Evolutionary conservation across 2,888 invertebrate species (phyloP).

Genomic region (Tryphoninae sp.): DNA sequence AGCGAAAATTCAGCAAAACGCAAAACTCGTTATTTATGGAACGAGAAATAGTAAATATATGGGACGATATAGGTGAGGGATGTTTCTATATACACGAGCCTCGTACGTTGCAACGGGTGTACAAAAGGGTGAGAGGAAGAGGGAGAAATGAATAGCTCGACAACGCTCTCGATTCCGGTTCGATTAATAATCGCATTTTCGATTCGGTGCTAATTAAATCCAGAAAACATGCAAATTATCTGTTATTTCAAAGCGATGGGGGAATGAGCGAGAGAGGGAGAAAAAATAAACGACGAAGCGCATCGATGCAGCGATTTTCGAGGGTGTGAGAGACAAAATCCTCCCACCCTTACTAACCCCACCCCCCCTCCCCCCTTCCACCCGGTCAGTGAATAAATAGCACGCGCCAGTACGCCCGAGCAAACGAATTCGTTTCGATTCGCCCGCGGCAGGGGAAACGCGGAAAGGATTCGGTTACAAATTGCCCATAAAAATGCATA

Average conservation of each 20-base stretch:
- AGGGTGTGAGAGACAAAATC: constrained; percentile 40
- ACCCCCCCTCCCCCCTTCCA: neutral
- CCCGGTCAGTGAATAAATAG: constrained; percentile 49
- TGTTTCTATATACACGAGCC: neutral
- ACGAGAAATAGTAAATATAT: constrained; percentile 75
- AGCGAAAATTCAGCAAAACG: constrained; percentile 54
- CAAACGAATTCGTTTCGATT: constrained; percentile 55
- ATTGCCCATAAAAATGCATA: constrained; percentile 79
- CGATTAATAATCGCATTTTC: constrained; percentile 79
- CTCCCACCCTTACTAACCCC: too few relatives aligned
- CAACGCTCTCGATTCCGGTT: constrained; percentile 69
- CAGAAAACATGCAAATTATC: constrained; percentile 80
- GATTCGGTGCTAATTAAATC: constrained; percentile 78
- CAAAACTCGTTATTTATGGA: constrained; percentile 60
- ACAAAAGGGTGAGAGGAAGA: constrained; percentile 6
- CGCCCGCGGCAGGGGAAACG: constrained; percentile 53
- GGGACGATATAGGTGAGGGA: neutral
- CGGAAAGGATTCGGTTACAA: constrained; percentile 76
- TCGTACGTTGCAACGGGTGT: neutral
- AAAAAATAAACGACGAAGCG: constrained; percentile 55
- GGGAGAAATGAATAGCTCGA: neutral
- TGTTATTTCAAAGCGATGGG: constrained; percentile 75
- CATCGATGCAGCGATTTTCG: constrained; percentile 53
- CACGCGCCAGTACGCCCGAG: constrained; percentile 43
- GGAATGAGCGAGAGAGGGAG: constrained; percentile 62